These are phyloP conservation scores for Clitarchus hookeri DNA, from an alignment of 2,888 invertebrate species.

Conservation along the genomic window DNA sequence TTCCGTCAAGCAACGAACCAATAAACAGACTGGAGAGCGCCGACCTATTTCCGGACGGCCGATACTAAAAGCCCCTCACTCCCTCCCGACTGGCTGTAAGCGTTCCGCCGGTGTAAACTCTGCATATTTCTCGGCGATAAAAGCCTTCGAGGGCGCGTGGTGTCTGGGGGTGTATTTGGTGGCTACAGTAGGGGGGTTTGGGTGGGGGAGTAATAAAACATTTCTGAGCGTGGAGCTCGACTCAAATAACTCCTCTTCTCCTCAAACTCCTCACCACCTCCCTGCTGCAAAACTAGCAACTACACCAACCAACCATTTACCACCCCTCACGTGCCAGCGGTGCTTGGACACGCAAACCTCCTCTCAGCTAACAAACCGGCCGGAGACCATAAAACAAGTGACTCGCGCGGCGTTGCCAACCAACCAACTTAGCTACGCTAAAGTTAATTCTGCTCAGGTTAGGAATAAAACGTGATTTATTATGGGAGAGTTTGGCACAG, in stretches of 20 bases:
- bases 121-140: conserved; percentile 14
- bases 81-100: not conserved
- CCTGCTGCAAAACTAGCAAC: not conserved
- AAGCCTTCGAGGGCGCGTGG: not conserved
- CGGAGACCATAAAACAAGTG: not conserved
- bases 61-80: not conserved
- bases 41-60: conserved; percentile 2
- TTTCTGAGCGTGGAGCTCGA: not conserved
- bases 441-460: no score
- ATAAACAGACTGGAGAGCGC: not conserved
- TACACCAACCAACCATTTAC: not conserved
- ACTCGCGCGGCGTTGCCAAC: not conserved
- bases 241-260: not conserved
- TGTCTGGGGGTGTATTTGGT: no score
- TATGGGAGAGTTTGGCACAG: no score
- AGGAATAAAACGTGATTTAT: no score
- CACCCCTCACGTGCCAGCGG: not conserved
- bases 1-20: not conserved
- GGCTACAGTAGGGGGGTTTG: not conserved
- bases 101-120: not conserved
- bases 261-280: no score
- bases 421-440: no score
- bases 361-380: no score
- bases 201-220: not conserved
- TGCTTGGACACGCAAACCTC: not conserved